Percentiles rank a stretch among this genome's conserved stretches.
phyloP scores from a whole-genome alignment of 1,140 invertebrate genomes.

The Orius laevigatus region DNA sequence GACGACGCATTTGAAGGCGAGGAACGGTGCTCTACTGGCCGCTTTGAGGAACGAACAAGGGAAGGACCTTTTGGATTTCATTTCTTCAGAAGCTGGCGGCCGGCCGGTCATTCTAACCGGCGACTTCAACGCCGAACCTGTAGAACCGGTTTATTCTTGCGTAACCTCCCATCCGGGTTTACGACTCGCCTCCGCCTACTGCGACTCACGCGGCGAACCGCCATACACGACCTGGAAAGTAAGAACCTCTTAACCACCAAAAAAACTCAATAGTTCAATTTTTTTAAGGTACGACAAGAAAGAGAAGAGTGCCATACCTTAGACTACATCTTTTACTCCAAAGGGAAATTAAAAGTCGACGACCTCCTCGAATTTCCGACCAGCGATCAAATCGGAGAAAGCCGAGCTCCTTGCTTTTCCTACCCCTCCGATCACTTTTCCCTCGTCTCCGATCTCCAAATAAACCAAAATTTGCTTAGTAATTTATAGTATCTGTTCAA shows the following conservation, averaged over 20 bases:
- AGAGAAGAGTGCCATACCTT: constrained; percentile 58
- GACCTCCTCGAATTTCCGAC: constrained; percentile 45
- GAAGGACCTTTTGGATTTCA: constrained; percentile 46
- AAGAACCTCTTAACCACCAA: neutral
- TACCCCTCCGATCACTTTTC: constrained; percentile 73
- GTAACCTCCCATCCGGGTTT: constrained; percentile 31
- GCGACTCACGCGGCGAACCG: constrained; percentile 34
- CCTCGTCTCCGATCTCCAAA: constrained; percentile 46
- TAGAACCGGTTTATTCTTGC: constrained; percentile 50
- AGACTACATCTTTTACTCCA: constrained; percentile 61
- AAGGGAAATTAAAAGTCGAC: constrained; percentile 36
- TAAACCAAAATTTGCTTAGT: constrained; percentile 9
- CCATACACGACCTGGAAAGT: constrained; percentile 62
- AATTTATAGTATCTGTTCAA: neutral
- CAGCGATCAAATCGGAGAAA: constrained; percentile 45
- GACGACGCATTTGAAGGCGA: constrained; percentile 63
- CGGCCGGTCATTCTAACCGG: constrained; percentile 50
- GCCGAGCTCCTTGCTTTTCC: constrained; percentile 44
- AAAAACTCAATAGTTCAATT: neutral
- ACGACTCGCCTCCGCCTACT: constrained; percentile 30
- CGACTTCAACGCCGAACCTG: constrained; percentile 65
- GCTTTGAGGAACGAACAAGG: constrained; percentile 58
- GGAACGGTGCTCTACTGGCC: constrained; percentile 47
- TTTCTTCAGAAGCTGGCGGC: constrained; percentile 31
- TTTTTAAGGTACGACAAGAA: constrained; percentile 38